Evolutionary conservation across 1,140 invertebrate species (phyloP).

Genomic region (Caenorhabditis latens): DNA sequence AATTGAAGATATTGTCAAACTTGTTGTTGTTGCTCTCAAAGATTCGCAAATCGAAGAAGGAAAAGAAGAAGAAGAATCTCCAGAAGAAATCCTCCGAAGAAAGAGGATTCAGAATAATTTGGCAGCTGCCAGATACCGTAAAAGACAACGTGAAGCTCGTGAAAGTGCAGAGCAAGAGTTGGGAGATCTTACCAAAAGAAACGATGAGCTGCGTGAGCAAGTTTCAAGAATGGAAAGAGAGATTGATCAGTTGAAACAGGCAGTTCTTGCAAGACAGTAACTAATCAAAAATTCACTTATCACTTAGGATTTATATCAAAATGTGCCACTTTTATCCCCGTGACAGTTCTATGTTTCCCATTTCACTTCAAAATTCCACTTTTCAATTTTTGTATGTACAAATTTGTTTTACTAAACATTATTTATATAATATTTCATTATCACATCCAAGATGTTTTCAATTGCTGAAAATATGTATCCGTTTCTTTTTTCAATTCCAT

Average conservation of each 20-base stretch:
- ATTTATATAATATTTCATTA: not conserved
- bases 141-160: conserved; percentile 57
- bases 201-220: conserved; percentile 55
- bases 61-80: conserved; percentile 18
- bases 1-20: conserved; percentile 42
- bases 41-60: conserved; percentile 42
- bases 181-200: conserved; percentile 49
- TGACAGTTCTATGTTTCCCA: not conserved
- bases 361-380: not conserved
- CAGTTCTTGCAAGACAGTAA: conserved; percentile 50
- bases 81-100: conserved; percentile 34
- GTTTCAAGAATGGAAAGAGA: conserved; percentile 54
- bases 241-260: conserved; percentile 26
- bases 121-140: conserved; percentile 58
- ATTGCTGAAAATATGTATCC: conserved; percentile 8
- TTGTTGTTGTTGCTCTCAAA: conserved; percentile 42
- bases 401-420: not conserved
- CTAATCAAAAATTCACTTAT: not conserved
- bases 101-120: conserved; percentile 57
- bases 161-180: conserved; percentile 43
- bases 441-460: not conserved
- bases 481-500: not conserved
- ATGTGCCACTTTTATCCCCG: conserved; percentile 21
- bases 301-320: not conserved
- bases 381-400: conserved; percentile 23